phyloP scores from a whole-genome alignment of 2,888 invertebrate genomes.

The Cantharis lateralis region DNA sequence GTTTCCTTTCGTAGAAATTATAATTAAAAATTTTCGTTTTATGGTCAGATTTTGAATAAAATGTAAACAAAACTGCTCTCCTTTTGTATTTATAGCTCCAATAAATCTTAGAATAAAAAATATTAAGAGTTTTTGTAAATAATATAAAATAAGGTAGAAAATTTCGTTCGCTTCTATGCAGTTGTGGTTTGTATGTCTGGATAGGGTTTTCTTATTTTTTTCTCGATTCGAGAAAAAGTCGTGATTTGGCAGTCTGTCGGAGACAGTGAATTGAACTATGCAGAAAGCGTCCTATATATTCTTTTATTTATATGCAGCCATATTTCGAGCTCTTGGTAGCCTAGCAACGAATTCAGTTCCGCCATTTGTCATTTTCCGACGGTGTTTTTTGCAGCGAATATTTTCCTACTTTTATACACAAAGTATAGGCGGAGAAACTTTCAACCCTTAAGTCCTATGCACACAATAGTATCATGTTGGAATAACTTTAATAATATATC shows the following conservation, averaged over 20 bases:
- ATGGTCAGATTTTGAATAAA: not conserved
- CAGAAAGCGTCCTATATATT: conserved; percentile 44
- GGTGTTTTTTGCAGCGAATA: conserved; percentile 49
- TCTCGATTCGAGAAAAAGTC: not conserved
- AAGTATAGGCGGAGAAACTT: conserved; percentile 43
- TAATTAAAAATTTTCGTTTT: not conserved
- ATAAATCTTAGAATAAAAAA: not conserved
- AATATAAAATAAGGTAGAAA: not conserved
- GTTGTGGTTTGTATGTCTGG: not conserved
- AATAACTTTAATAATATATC: conserved; percentile 39
- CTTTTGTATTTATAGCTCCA: not conserved
- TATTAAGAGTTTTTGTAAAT: not conserved
- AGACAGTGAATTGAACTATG: conserved; percentile 44
- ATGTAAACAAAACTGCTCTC: not conserved
- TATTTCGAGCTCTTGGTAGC: conserved; percentile 48
- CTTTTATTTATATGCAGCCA: conserved; percentile 54
- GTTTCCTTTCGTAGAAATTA: not conserved
- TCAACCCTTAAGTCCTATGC: conserved; percentile 31
- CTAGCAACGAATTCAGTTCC: conserved; percentile 50
- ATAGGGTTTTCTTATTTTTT: not conserved
- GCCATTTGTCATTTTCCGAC: conserved; percentile 53
- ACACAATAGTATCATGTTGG: conserved; percentile 36
- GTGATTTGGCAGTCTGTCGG: conserved; percentile 31
- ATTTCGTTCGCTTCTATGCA: not conserved
- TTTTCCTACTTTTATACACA: conserved; percentile 48